These are phyloP conservation scores for Pseudopodoces humilis DNA, from an alignment of 2,113 vertebrate genomes.

Conservation along the genomic window DNA sequence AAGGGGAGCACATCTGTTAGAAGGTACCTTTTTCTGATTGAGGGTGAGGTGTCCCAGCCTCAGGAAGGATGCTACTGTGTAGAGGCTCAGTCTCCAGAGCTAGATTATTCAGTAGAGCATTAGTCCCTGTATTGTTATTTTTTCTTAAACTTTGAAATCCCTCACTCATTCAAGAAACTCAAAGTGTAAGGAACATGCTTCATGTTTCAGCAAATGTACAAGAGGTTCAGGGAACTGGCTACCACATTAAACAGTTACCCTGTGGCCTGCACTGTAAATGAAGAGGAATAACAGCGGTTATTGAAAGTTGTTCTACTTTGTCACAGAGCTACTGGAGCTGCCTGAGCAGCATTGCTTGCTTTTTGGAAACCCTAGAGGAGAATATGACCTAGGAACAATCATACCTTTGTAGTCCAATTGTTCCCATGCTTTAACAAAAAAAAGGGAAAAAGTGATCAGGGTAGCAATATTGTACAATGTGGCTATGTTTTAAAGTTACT, in stretches of 20 bases:
- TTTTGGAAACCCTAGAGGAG: constrained; percentile 58
- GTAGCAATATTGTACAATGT: constrained; percentile 29
- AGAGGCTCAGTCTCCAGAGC: neutral
- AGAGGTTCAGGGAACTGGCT: neutral
- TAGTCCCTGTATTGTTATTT: neutral
- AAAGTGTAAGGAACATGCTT: constrained; percentile 12
- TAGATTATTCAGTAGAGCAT: neutral
- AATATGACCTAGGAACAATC: constrained; percentile 60
- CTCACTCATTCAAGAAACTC: neutral
- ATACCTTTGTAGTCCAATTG: constrained; percentile 6
- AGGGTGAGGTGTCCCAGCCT: neutral
- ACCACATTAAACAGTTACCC: constrained; percentile 23
- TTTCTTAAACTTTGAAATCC: neutral
- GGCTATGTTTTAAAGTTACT: constrained; percentile 63
- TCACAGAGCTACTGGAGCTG: constrained; percentile 25
- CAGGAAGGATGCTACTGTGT: neutral
- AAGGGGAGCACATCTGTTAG: neutral
- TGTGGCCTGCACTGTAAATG: constrained; percentile 1
- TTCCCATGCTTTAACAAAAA: neutral
- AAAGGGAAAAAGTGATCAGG: constrained; percentile 16
- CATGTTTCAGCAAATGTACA: constrained; percentile 8
- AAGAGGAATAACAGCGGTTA: constrained; percentile 15
- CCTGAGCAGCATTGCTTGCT: constrained; percentile 39
- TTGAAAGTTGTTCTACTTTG: constrained; percentile 44
- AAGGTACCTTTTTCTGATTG: neutral